Percentiles rank a stretch among this genome's conserved stretches.
These are phyloP conservation scores for Atta cephalotes DNA, from an alignment of 1,140 invertebrate genomes.

Conservation along the genomic window DNA sequence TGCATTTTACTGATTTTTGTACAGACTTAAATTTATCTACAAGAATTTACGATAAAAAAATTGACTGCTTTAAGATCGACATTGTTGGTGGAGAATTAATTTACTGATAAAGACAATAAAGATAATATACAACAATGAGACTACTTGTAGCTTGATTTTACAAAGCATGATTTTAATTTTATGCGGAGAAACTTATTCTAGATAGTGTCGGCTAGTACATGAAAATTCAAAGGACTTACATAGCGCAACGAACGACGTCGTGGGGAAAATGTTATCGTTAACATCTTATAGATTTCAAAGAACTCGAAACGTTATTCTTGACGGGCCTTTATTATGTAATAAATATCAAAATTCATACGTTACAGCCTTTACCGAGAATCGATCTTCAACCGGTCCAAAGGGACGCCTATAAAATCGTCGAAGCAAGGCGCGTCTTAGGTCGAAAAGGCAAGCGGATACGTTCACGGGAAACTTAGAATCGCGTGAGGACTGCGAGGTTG, in stretches of 20 bases:
- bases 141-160: background rate
- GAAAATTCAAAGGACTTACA: background rate
- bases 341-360: constrained; percentile 78
- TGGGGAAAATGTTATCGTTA: background rate
- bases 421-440: constrained; percentile 15
- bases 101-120: background rate
- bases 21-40: no score
- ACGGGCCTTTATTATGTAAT: constrained; percentile 74
- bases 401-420: constrained; percentile 73
- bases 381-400: constrained; percentile 70
- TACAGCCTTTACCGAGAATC: constrained; percentile 74
- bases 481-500: constrained; percentile 11
- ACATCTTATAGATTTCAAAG: constrained; percentile 25
- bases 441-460: constrained; percentile 19
- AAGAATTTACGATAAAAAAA: no score
- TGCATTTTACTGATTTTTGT: no score
- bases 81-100: no score
- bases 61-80: no score
- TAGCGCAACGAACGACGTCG: constrained; percentile 30
- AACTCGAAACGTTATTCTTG: constrained; percentile 12
- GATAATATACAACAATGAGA: background rate
- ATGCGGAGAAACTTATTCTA: background rate
- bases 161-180: background rate
- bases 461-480: constrained; percentile 33
- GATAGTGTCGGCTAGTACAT: background rate